These are phyloP conservation scores for Oryzias javanicus DNA, from an alignment of 2,113 vertebrate genomes.

Conservation along the genomic window DNA sequence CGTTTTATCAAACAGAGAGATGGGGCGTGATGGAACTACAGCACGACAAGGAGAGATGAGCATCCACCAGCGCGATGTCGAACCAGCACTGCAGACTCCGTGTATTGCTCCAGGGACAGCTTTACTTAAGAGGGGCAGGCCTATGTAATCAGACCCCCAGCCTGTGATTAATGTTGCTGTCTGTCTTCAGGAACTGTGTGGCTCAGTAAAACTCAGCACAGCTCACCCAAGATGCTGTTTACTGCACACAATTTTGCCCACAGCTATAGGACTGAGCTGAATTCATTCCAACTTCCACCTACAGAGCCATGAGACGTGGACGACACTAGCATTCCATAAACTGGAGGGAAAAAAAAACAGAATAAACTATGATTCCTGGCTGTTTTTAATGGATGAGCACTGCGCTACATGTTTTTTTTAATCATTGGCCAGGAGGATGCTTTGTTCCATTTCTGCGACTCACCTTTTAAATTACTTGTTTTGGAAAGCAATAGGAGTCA, in stretches of 20 bases:
- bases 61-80: conserved; percentile 48
- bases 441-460: conserved; percentile 49
- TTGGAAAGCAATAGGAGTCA: conserved; percentile 38
- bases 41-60: conserved; percentile 39
- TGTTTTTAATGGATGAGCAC: conserved; percentile 36
- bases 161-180: conserved; percentile 76
- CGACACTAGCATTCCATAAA: conserved; percentile 49
- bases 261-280: conserved; percentile 66
- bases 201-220: conserved; percentile 54
- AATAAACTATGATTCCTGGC: conserved; percentile 46
- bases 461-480: conserved; percentile 56
- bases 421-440: conserved; percentile 61
- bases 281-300: conserved; percentile 64
- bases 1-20: not conserved
- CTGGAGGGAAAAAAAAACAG: conserved; percentile 43
- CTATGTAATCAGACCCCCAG: conserved; percentile 73
- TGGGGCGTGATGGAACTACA: conserved; percentile 14
- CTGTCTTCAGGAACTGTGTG: conserved; percentile 60
- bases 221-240: conserved; percentile 69
- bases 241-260: conserved; percentile 48
- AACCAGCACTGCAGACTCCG: conserved; percentile 44
- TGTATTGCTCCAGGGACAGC: conserved; percentile 64
- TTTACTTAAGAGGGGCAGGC: conserved; percentile 70
- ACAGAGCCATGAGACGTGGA: conserved; percentile 47
- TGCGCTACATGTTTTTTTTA: conserved; percentile 36